Conservation (phyloP, 2,888 invertebrate species). For the Antheraea assamensis region DNA sequence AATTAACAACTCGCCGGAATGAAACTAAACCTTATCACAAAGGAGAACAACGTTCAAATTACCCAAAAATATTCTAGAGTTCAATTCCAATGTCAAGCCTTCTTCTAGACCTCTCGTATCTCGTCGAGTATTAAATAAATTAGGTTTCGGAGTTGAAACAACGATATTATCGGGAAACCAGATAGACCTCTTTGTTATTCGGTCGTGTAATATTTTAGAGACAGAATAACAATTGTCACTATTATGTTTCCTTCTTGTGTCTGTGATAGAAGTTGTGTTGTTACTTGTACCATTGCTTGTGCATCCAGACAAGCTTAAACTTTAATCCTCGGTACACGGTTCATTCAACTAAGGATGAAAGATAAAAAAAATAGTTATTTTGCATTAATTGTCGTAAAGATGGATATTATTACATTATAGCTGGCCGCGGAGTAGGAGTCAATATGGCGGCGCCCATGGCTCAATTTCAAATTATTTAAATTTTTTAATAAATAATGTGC, state of each 20-base stretch:
- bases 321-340: not conserved
- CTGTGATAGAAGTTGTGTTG: slow-evolving; percentile 26
- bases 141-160: slow-evolving; percentile 35
- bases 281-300: slow-evolving; percentile 25
- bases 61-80: slow-evolving; percentile 15
- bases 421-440: too few relatives aligned
- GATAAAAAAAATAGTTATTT: not conserved
- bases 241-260: slow-evolving; percentile 21
- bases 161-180: slow-evolving; percentile 36
- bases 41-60: slow-evolving; percentile 12
- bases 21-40: not conserved
- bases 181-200: slow-evolving; percentile 29
- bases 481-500: too few relatives aligned
- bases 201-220: slow-evolving; percentile 28
- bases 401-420: too few relatives aligned
- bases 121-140: slow-evolving; percentile 41
- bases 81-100: slow-evolving; percentile 34
- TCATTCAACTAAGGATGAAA: not conserved
- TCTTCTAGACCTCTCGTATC: slow-evolving; percentile 31
- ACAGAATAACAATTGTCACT: slow-evolving; percentile 29
- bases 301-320: slow-evolving; percentile 25
- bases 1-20: not conserved
- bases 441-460: too few relatives aligned
- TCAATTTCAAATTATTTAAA: too few relatives aligned
- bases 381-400: not conserved